Evolutionary conservation across 2,113 vertebrate genomes (phyloP).

Genomic region (Psammodynastes pulverulentus): DNA sequence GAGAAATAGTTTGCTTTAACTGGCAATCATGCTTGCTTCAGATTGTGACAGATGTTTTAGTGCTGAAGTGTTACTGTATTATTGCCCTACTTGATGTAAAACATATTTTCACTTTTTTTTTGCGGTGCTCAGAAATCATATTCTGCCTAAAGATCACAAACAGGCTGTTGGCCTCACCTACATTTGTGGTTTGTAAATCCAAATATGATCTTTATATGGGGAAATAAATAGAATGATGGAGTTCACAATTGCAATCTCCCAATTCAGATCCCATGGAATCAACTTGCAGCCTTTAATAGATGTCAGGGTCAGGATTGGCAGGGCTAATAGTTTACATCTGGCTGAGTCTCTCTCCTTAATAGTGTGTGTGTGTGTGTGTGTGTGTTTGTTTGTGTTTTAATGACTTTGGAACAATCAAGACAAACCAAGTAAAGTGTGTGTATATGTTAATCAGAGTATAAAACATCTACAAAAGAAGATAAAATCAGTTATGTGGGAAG

Average conservation of each 20-base stretch:
- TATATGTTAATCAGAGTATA: neutral
- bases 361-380: neutral
- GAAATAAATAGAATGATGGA: neutral
- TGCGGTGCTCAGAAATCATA: neutral
- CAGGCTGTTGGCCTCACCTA: neutral
- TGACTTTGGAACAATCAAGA: neutral
- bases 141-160: neutral
- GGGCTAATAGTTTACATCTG: neutral
- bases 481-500: neutral
- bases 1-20: conserved; percentile 7
- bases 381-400: neutral
- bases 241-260: neutral
- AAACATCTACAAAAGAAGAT: neutral
- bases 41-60: neutral
- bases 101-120: neutral
- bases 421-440: neutral
- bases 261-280: neutral
- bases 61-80: neutral
- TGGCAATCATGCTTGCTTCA: neutral
- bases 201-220: neutral
- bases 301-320: neutral
- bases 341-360: neutral
- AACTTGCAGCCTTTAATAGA: neutral
- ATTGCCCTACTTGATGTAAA: neutral
- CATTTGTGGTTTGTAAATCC: neutral